These are phyloP conservation scores for Temnothorax curvispinosus DNA, from an alignment of 1,140 invertebrate species.

Conservation along the genomic window DNA sequence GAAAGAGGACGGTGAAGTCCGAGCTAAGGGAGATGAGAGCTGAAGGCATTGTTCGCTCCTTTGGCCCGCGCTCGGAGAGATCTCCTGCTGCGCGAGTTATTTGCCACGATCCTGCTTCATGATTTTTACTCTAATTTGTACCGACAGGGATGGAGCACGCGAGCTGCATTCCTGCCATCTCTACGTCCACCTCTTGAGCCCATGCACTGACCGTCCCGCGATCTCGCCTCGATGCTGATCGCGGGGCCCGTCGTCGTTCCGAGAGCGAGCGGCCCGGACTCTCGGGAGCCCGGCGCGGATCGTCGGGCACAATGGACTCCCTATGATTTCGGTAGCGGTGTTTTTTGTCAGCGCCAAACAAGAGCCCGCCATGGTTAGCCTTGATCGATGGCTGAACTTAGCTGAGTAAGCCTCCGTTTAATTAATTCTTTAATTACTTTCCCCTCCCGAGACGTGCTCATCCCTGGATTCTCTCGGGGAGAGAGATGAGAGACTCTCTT, in stretches of 20 bases:
- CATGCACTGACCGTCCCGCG: not conserved
- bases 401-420: conserved; percentile 81
- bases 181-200: conserved; percentile 44
- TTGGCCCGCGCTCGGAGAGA: conserved; percentile 60
- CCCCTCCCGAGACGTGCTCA: conserved; percentile 50
- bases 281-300: conserved; percentile 38
- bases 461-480: not conserved
- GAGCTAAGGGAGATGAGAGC: conserved; percentile 60
- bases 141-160: conserved; percentile 83
- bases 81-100: conserved; percentile 83
- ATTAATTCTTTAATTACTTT: conserved; percentile 83
- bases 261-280: conserved; percentile 25
- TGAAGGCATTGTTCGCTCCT: conserved; percentile 74
- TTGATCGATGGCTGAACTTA: conserved; percentile 80
- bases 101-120: conserved; percentile 82
- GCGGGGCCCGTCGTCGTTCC: conserved; percentile 34
- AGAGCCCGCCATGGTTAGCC: conserved; percentile 74
- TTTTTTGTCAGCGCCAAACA: conserved; percentile 77
- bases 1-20: not conserved
- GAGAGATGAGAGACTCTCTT: conserved; percentile 9
- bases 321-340: conserved; percentile 81
- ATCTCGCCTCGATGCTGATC: conserved; percentile 41
- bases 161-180: conserved; percentile 76
- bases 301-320: conserved; percentile 70
- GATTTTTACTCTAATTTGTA: conserved; percentile 84